Evolutionary conservation across 2,113 vertebrate species (phyloP).

Genomic region (Oreocharis arfaki): DNA sequence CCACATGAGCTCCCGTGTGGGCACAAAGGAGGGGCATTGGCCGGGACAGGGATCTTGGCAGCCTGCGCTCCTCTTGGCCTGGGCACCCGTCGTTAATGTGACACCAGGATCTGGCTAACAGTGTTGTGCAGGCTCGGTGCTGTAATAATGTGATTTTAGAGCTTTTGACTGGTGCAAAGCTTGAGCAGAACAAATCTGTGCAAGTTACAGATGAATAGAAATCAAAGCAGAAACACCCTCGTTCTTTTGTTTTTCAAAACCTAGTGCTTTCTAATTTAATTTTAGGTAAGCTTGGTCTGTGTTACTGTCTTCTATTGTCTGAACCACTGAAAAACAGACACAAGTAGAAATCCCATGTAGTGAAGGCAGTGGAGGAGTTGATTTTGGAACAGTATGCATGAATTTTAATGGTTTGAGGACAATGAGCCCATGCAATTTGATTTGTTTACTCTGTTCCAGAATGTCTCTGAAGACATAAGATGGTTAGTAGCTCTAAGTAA

Average conservation of each 20-base stretch:
- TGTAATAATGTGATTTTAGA: background rate
- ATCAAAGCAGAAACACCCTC: background rate
- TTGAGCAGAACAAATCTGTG: background rate
- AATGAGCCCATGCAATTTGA: background rate
- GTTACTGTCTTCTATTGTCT: background rate
- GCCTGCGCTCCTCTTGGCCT: background rate
- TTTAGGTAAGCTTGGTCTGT: background rate
- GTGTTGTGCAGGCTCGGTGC: background rate
- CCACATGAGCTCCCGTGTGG: fast-evolving
- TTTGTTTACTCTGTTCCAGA: background rate
- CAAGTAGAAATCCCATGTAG: background rate
- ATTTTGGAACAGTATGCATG: background rate
- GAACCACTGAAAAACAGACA: background rate
- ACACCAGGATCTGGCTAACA: background rate
- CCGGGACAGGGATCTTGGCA: background rate
- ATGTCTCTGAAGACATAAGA: background rate
- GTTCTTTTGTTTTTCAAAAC: background rate
- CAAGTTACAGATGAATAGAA: background rate
- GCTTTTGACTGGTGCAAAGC: background rate
- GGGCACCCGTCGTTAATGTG: background rate
- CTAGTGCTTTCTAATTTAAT: background rate
- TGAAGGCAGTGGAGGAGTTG: background rate
- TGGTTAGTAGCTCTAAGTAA: background rate
- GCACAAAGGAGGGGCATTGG: background rate
- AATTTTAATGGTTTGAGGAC: background rate